Base-by-base conservation (phyloP, 2,888 invertebrate species). In the Stratiomys singularior region DNA sequence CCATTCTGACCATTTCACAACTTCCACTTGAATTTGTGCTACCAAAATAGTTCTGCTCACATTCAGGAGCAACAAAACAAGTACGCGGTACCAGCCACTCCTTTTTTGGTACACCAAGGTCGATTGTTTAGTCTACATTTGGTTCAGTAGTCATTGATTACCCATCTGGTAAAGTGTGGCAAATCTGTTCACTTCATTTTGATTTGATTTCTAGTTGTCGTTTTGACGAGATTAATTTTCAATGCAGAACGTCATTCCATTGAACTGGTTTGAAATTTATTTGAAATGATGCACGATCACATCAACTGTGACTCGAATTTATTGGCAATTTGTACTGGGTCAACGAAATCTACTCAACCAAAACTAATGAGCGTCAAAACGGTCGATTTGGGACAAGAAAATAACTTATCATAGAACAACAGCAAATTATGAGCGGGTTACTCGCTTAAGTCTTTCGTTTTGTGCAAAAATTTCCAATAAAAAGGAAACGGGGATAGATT, bases 21-120 rank as follows among this genome's bases (percentile, higher is more conserved):
- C 15, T 52, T 18, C 58, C 21, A 25, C 13, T 60, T 25, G 11
- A 18, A 60, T 5, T 60, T 4, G 18, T 25, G 18, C 13, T 25
- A 3, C 58, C 58, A 60, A 60, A 60, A 60, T 64, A 64, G 64
- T 28, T 27, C 18, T 64, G 64, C 46, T 69, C 46, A 23, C 25
- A 25, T 69, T 69, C 9, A 13, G 37, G 4, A 66, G n/a, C 66
- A 37, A 66, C 27, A 66, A 66, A 37, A 9, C 66, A 30, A 15
- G 23, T 25, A 69, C 47, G 47, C 46, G 69, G 15, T 46, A 69
- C 47, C 47, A 37, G 69, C 25, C 69, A 52, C 69, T 69, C 69
- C 69, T 69, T 69, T 23, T 69, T 18, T 46, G 69, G 52, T 25
- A 15, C 52, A 37, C 25, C 69, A 69, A 69, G 69, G 69, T 46